A percentile compares a stretch with the other conserved stretches of the same genome.
These are phyloP conservation scores for Phylloscopus trochilus DNA, from an alignment of 2,113 vertebrate species.

Conservation along the genomic window DNA sequence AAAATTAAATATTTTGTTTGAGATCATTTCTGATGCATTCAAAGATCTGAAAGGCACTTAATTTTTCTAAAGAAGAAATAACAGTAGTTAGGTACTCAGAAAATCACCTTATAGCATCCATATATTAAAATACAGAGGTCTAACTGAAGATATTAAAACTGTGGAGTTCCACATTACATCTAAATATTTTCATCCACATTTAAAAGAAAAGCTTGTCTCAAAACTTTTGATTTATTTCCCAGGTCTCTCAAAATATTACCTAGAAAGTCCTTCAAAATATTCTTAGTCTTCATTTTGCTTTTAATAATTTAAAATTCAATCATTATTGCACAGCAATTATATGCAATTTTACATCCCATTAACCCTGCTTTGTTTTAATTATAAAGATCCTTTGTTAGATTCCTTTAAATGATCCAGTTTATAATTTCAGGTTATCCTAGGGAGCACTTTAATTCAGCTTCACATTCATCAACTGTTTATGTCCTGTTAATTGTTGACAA, in stretches of 20 bases:
- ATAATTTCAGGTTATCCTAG: conserved; percentile 82
- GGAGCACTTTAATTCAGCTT: conserved; percentile 80
- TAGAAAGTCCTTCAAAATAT: conserved; percentile 53
- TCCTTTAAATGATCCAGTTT: conserved; percentile 81
- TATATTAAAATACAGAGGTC: neutral
- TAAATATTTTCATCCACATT: neutral
- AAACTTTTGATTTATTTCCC: conserved; percentile 53
- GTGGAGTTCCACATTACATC: neutral
- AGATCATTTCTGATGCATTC: neutral
- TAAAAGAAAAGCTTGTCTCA: neutral
- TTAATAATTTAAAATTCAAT: conserved; percentile 80
- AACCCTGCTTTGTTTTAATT: conserved; percentile 93
- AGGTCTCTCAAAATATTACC: conserved; percentile 18
- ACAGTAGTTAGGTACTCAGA: neutral
- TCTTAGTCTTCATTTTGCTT: conserved; percentile 66
- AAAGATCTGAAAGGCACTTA: neutral
- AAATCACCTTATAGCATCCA: neutral
- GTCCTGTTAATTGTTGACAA: conserved; percentile 88
- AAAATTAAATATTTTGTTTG: neutral
- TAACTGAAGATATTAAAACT: neutral
- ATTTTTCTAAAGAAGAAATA: neutral
- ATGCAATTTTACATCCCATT: conserved; percentile 92
- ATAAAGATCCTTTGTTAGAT: conserved; percentile 84
- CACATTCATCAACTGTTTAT: conserved; percentile 86
- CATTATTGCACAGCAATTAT: conserved; percentile 82